Percentiles rank a stretch among this genome's conserved stretches.
Conservation (phyloP, 2,113 vertebrate species). For the Calidris pygmaea region DNA sequence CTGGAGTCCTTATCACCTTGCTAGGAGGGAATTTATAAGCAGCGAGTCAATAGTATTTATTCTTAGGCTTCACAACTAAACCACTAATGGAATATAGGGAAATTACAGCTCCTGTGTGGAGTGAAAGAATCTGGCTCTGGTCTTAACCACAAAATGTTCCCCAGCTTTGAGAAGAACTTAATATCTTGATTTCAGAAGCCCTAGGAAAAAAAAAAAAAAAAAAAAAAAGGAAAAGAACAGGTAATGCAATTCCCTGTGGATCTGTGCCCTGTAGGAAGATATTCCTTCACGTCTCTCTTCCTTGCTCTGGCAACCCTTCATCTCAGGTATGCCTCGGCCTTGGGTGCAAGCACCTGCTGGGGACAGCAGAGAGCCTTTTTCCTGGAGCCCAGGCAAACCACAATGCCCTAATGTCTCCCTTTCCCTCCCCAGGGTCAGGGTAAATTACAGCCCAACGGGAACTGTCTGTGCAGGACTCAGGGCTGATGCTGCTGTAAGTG, state of each 20-base stretch:
- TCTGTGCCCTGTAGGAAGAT: not conserved
- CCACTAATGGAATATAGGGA: slow-evolving; percentile 24
- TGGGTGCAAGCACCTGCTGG: not conserved
- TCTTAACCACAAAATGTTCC: not conserved
- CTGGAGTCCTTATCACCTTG: slow-evolving; percentile 12
- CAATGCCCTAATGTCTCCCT: not conserved
- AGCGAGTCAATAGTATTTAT: slow-evolving; percentile 24
- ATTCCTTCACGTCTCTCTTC: not conserved
- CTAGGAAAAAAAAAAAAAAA: not conserved
- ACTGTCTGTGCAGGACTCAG: not conserved
- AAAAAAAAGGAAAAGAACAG: not conserved
- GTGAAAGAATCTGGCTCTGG: not conserved
- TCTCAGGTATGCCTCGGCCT: fast-evolving
- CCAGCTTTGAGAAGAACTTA: not conserved
- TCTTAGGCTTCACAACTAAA: slow-evolving; percentile 43
- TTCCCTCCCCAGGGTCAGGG: not conserved
- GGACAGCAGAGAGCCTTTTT: not conserved
- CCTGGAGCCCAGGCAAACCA: not conserved
- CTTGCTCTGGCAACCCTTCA: not conserved
- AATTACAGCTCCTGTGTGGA: not conserved
- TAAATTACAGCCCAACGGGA: not conserved
- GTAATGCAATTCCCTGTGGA: not conserved
- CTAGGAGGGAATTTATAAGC: not conserved
- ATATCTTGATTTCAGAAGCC: not conserved
- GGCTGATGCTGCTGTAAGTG: not conserved